These are phyloP conservation scores for Conus canariensis DNA, from an alignment of 2,888 invertebrate species.

Conservation along the genomic window DNA sequence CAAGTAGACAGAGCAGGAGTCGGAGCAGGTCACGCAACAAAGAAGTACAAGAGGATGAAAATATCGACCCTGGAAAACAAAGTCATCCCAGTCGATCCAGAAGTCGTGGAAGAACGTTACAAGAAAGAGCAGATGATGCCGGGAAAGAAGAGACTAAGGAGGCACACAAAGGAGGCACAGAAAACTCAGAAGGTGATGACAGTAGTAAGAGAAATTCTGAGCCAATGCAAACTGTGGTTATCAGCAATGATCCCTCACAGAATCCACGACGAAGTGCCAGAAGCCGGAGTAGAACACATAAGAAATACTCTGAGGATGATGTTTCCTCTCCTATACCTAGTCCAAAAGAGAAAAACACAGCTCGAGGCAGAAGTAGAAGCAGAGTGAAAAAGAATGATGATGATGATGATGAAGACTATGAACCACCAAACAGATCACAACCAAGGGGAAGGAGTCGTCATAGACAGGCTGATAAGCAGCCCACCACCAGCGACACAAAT, in stretches of 20 bases:
- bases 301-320: neutral
- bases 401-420: conserved; percentile 35
- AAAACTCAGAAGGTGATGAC: neutral
- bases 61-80: neutral
- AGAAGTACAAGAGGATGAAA: neutral
- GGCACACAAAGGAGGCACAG: neutral
- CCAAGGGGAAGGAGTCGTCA: conserved; percentile 26
- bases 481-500: neutral
- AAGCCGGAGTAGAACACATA: conserved; percentile 24
- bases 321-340: neutral
- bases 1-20: conserved; percentile 39
- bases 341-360: neutral
- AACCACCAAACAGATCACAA: neutral
- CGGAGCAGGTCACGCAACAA: conserved; percentile 44
- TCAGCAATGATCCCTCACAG: neutral
- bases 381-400: conserved; percentile 19
- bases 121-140: neutral
- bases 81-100: neutral
- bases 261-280: conserved; percentile 32
- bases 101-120: conserved; percentile 1
- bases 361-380: conserved; percentile 7
- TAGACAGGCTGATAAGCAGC: neutral
- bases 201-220: neutral
- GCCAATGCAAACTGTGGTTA: neutral
- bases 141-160: neutral